Conservation (phyloP, 2,888 invertebrate species). For the Liposcelis brunnea region DNA sequence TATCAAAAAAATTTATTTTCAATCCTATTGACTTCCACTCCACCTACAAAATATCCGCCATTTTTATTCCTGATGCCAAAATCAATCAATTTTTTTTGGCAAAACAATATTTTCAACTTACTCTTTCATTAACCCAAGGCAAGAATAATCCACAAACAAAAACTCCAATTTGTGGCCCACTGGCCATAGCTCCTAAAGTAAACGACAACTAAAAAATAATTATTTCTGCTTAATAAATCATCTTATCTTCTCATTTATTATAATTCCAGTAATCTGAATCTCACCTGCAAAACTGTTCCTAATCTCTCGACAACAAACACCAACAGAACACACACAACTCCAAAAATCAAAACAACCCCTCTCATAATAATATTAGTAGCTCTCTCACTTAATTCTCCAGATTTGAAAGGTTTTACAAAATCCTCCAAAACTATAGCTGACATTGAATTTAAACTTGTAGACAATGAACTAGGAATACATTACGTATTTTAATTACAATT, state of each 20-base stretch:
- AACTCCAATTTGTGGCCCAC: slow-evolving; percentile 47
- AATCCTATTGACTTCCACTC: no score
- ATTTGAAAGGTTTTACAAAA: slow-evolving; percentile 40
- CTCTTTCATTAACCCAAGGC: slow-evolving; percentile 44
- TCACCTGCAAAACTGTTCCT: slow-evolving; percentile 48
- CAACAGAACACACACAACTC: slow-evolving; percentile 44
- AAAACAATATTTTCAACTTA: no score
- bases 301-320: slow-evolving; percentile 59
- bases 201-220: slow-evolving; percentile 33
- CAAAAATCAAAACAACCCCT: slow-evolving; percentile 37
- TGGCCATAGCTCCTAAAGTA: slow-evolving; percentile 43
- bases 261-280: neutral
- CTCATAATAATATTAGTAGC: slow-evolving; percentile 50
- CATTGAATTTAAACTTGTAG: slow-evolving; percentile 60
- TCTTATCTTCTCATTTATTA: no score
- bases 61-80: no score
- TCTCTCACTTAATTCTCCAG: slow-evolving; percentile 33
- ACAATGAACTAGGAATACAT: slow-evolving; percentile 40
- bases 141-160: slow-evolving; percentile 50
- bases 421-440: slow-evolving; percentile 58
- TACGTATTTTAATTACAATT: no score
- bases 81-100: no score
- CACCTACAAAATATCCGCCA: no score
- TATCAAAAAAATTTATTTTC: no score
- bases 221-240: no score